Evolutionary conservation across 2,113 vertebrate species (phyloP), one percentile per base, ranked within the genome.

Genomic region (Sinosuthora webbiana): DNA sequence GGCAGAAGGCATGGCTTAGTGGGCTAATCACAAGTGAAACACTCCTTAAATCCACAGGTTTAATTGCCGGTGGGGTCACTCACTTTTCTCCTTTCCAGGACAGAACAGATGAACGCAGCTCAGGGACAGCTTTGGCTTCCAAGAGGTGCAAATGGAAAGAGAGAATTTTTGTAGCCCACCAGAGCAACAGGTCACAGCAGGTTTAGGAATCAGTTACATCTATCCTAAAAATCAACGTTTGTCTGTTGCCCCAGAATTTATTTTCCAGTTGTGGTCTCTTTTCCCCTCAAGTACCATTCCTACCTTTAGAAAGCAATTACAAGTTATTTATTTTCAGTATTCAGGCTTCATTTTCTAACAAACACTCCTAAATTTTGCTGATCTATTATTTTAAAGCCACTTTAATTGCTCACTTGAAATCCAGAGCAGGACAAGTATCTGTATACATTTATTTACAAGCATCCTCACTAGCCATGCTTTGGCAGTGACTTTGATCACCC

Each of bases 31-130:
- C 5, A 2, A 89, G 53, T 33, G 52, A 92, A 94, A 94, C 33
- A 78, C 49, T 93, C 85, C 59, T 78, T 64, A 65, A 90, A 68
- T 39, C 79, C 88, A 30, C 64, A 82, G 68, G 88, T 96, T 94
- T 68, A 78, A 89, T 59, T 57, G 41, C 53, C 92, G 70, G 19
- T 5, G 23, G 68, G 59, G 90, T 92, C 85, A 42, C 35, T 57
- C 5, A 19, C 31, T 68, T 37, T 79, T 69, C 74, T 75, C 50
- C 71, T 69, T 76, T 56, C 78, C 84, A 91, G 77, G 63, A 49
- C 45, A 69, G 21, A 78, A 52, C 11, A 75, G 67, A 50, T 13
- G 49, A 91, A 65, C 1, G 0, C 9, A 13, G 10, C 44, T 78
- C 64, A 45, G 73, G 55, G 24, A 10, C 3, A 52, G 27, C 67